These are phyloP conservation scores for Ecdyonurus torrentis DNA, from an alignment of 2,888 invertebrate species.

Conservation along the genomic window DNA sequence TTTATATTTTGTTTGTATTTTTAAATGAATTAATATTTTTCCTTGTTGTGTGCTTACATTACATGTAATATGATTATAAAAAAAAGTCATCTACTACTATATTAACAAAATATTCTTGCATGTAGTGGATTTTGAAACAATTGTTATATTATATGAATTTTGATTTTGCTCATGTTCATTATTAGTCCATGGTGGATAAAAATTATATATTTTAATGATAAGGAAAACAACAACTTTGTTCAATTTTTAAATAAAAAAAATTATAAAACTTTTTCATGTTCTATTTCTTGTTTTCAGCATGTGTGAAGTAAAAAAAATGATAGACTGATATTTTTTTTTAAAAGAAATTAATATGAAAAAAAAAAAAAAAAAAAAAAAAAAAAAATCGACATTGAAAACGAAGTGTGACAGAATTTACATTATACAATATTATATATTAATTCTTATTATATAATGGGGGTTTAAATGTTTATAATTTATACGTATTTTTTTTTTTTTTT, in stretches of 20 bases:
- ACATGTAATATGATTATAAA: too few species aligned
- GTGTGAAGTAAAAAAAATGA: neutral
- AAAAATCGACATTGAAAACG: too few species aligned
- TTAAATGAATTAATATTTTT: too few species aligned
- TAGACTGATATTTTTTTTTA: neutral
- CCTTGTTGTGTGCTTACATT: too few species aligned
- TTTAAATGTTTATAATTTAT: neutral
- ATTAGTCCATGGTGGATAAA: neutral
- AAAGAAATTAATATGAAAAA: neutral
- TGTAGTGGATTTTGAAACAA: neutral
- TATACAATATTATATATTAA: neutral
- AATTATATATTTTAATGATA: neutral
- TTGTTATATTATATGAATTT: neutral
- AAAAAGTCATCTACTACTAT: too few species aligned
- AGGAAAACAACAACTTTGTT: too few species aligned
- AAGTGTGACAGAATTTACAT: neutral
- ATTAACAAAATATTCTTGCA: neutral
- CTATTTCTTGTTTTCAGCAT: neutral
- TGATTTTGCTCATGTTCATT: neutral
- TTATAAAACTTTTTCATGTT: neutral
- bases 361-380: neutral
- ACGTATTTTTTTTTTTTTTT: neutral
- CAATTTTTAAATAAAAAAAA: neutral
- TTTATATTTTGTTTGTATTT: neutral
- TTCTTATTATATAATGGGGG: neutral